phyloP scores from a whole-genome alignment of 92 coral and sea anemone species.

The Paramuricea clavata region DNA sequence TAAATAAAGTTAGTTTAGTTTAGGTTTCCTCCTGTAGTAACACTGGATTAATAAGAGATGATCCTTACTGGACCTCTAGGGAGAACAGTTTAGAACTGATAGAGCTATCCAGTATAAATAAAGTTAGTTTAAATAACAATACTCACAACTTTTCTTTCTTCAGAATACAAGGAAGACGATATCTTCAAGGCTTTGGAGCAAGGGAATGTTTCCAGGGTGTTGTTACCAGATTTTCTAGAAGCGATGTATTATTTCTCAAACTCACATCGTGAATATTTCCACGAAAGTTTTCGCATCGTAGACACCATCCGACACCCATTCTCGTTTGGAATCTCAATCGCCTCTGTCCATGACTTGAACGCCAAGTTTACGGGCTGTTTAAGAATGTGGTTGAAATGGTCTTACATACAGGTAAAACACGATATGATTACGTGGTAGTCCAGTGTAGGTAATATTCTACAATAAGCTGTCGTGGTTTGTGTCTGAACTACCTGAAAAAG shows the following conservation, averaged over 20 bases:
- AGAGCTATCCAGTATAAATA: no score
- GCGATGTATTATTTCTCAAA: not conserved
- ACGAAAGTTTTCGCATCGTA: not conserved
- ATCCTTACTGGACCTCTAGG: no score
- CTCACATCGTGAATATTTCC: not conserved
- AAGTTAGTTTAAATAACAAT: not conserved
- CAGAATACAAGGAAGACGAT: not conserved
- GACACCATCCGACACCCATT: constrained; percentile 12
- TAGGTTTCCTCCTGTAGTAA: no score
- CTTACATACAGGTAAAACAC: not conserved
- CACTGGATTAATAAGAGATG: no score
- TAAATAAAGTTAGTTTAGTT: no score
- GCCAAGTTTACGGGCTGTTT: not conserved
- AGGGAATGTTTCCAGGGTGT: constrained; percentile 16
- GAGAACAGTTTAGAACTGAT: no score
- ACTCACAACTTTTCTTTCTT: not conserved
- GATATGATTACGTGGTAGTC: no score
- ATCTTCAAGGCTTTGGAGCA: not conserved
- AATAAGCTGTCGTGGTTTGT: no score
- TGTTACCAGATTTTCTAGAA: constrained; percentile 20
- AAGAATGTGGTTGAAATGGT: not conserved
- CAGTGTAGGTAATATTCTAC: no score
- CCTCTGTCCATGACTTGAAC: not conserved
- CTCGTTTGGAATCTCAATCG: not conserved
- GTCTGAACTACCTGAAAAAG: no score